Percentiles rank a stretch among this genome's conserved stretches.
Conservation (phyloP, 1,140 invertebrate species). For the Megalonaias nervosa region DNA sequence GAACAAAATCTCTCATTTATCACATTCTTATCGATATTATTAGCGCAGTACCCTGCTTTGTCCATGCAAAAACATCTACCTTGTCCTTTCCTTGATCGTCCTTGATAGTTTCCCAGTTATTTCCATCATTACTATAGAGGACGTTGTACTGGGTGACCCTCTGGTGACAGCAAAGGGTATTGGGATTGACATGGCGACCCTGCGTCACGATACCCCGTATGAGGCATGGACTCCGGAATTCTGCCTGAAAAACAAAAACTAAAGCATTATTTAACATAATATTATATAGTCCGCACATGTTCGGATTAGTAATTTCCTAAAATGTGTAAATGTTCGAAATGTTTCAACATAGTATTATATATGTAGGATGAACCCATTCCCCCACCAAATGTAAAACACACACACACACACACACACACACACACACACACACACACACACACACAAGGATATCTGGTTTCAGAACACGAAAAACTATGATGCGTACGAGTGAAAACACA, state of each 20-base stretch:
- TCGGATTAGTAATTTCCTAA: too few species aligned
- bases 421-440: too few species aligned
- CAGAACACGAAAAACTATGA: background rate
- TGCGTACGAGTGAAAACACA: background rate
- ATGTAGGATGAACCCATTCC: too few species aligned
- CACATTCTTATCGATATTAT: too few species aligned
- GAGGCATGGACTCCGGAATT: conserved; percentile 40
- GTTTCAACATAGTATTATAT: too few species aligned
- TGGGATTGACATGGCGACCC: conserved; percentile 44
- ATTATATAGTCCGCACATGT: background rate
- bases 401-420: too few species aligned
- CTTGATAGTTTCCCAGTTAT: conserved; percentile 36
- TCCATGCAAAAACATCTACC: conserved; percentile 7
- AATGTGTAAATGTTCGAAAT: too few species aligned
- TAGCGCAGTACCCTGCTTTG: too few species aligned
- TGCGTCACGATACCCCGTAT: conserved; percentile 49
- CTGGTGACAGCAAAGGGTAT: conserved; percentile 41
- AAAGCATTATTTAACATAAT: background rate
- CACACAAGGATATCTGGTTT: too few species aligned
- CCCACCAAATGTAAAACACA: too few species aligned
- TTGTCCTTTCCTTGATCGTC: conserved; percentile 39
- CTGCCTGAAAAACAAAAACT: conserved; percentile 28
- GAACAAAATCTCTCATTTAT: too few species aligned
- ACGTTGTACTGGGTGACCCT: conserved; percentile 43
- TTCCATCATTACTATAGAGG: conserved; percentile 45